Evolutionary conservation across 2,888 invertebrate genomes (phyloP).

Genomic region (Orchesellides sinensis): DNA sequence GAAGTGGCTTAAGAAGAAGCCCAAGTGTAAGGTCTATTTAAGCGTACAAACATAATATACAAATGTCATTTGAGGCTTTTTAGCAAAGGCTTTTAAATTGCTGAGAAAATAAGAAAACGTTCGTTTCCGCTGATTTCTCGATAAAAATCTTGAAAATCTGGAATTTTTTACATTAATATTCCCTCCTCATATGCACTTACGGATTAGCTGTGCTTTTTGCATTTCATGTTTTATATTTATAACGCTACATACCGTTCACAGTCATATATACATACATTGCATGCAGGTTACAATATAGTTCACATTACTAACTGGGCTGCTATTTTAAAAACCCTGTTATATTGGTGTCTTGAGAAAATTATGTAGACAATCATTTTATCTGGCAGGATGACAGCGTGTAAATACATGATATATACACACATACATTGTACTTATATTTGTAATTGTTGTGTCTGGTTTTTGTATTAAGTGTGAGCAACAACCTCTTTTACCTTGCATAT

Average conservation of each 20-base stretch:
- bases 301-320: conserved; percentile 2
- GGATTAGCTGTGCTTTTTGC: conserved; percentile 21
- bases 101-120: conserved; percentile 70
- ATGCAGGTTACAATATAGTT: conserved; percentile 6
- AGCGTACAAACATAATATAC: background rate
- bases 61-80: conserved; percentile 13
- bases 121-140: conserved; percentile 70
- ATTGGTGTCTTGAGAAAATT: conserved; percentile 39
- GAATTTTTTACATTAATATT: conserved; percentile 56
- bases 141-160: conserved; percentile 68
- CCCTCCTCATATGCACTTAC: conserved; percentile 18
- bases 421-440: background rate
- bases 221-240: conserved; percentile 3
- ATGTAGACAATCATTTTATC: conserved; percentile 14
- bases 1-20: conserved; percentile 60
- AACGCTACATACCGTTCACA: background rate
- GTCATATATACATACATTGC: no score
- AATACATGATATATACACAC: background rate
- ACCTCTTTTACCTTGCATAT: conserved; percentile 40
- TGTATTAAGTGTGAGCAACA: conserved; percentile 1
- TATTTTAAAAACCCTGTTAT: background rate
- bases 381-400: conserved; percentile 21
- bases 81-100: conserved; percentile 30
- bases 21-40: no score
- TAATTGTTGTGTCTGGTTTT: conserved; percentile 10